Conservation (phyloP, 92 coral and sea anemone genomes). For the Scolanthus callimorphus region DNA sequence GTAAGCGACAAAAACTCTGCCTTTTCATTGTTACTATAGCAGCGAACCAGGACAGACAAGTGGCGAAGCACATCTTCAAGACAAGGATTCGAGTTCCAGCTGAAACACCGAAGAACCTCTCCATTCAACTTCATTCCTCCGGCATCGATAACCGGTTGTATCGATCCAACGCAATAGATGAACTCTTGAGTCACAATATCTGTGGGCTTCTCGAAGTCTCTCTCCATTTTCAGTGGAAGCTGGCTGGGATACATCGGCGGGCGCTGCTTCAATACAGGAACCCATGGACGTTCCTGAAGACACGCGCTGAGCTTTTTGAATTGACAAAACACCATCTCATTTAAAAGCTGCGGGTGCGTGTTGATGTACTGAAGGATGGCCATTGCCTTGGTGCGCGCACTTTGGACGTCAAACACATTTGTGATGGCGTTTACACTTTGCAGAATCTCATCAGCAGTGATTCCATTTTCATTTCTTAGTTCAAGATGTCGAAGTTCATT, state of each 20-base stretch:
- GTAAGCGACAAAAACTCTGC: conserved; percentile 32
- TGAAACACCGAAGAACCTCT: conserved; percentile 29
- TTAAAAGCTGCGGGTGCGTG: conserved; percentile 13
- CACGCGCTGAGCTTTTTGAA: background rate
- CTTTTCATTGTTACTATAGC: conserved; percentile 45
- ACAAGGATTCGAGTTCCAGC: conserved; percentile 43
- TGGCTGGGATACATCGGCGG: conserved; percentile 14
- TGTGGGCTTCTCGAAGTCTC: conserved; percentile 45
- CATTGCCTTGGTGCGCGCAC: conserved; percentile 15
- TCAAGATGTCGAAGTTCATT: conserved; percentile 28
- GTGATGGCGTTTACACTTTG: conserved; percentile 25
- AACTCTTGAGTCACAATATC: conserved; percentile 24
- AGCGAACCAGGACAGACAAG: conserved; percentile 28
- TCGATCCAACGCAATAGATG: conserved; percentile 45
- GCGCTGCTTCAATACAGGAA: conserved; percentile 19
- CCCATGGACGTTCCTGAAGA: conserved; percentile 43
- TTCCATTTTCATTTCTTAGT: conserved; percentile 18
- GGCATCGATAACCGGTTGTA: conserved; percentile 24
- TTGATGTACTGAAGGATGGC: conserved; percentile 25
- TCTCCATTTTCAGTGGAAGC: background rate
- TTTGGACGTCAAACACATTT: conserved; percentile 8
- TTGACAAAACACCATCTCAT: background rate
- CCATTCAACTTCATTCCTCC: no score
- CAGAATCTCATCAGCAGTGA: conserved; percentile 21
- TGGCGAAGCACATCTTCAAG: conserved; percentile 38